These are phyloP conservation scores for Falco columbarius DNA, from an alignment of 2,797 vertebrate genomes.

Conservation along the genomic window DNA sequence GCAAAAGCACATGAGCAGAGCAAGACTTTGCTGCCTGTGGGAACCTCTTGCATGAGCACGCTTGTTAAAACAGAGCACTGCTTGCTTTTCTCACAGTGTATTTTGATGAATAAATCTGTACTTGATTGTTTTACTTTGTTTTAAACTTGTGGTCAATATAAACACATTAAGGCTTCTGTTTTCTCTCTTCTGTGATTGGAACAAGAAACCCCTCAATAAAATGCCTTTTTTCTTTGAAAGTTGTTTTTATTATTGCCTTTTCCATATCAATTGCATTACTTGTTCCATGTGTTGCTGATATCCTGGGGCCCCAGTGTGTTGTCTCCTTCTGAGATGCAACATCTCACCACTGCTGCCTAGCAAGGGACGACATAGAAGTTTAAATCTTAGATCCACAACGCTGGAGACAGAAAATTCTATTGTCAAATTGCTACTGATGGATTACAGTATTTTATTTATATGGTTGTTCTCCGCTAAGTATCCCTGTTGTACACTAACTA, in stretches of 20 bases:
- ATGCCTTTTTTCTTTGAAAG: not conserved
- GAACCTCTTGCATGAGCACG: not conserved
- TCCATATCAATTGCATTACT: not conserved
- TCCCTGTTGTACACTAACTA: too few species aligned
- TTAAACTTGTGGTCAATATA: not conserved
- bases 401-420: not conserved
- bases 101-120: not conserved
- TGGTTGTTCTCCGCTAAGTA: not conserved
- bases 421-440: not conserved
- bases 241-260: not conserved
- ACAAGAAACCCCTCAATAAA: conserved; percentile 1
- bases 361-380: not conserved
- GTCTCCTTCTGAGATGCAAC: not conserved
- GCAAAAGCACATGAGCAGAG: not conserved
- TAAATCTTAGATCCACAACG: not conserved
- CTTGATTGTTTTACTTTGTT: not conserved
- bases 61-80: not conserved
- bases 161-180: not conserved
- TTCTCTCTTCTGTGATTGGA: not conserved
- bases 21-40: not conserved
- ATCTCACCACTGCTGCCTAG: not conserved
- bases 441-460: not conserved
- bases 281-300: not conserved
- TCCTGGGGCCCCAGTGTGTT: not conserved
- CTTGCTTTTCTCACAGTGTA: not conserved